Conservation (phyloP, 2,888 invertebrate genomes). For the Caenorhabditis sinica region DNA sequence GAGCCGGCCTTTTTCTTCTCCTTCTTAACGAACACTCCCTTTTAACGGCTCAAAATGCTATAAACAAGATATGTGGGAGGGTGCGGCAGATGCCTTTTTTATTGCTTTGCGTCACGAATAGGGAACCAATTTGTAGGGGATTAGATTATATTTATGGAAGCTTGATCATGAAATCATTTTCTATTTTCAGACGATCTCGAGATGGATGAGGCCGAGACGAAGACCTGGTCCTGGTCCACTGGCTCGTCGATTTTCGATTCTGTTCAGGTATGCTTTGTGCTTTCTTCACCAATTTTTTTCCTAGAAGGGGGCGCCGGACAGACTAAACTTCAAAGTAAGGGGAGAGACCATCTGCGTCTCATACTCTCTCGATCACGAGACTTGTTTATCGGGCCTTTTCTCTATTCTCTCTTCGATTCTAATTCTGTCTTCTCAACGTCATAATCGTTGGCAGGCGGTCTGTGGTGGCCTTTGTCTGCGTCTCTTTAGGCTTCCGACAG, state of each 20-base stretch:
- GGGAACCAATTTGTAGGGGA: constrained; percentile 17
- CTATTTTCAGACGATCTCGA: constrained; percentile 59
- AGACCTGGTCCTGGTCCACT: constrained; percentile 65
- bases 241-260: constrained; percentile 66
- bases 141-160: constrained; percentile 17
- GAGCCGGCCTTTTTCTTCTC: constrained; percentile 22
- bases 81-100: constrained; percentile 16
- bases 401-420: constrained; percentile 30
- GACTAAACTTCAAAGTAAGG: constrained; percentile 58
- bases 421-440: constrained; percentile 47
- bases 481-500: constrained; percentile 32
- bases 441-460: constrained; percentile 58
- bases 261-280: constrained; percentile 54
- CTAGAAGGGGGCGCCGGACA: constrained; percentile 22
- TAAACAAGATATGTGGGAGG: constrained; percentile 45
- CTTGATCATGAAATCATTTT: constrained; percentile 28
- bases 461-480: constrained; percentile 54
- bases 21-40: constrained; percentile 44
- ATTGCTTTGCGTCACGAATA: constrained; percentile 23
- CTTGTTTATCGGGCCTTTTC: constrained; percentile 56
- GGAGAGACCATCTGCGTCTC: constrained; percentile 14
- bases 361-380: constrained; percentile 41
- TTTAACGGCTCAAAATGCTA: constrained; percentile 26
- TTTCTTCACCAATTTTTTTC: constrained; percentile 3
- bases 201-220: constrained; percentile 56